A percentile compares a stretch with the other conserved stretches of the same genome.
Conservation (phyloP, 1,140 invertebrate genomes). For the Drosophila subpulchrella region DNA sequence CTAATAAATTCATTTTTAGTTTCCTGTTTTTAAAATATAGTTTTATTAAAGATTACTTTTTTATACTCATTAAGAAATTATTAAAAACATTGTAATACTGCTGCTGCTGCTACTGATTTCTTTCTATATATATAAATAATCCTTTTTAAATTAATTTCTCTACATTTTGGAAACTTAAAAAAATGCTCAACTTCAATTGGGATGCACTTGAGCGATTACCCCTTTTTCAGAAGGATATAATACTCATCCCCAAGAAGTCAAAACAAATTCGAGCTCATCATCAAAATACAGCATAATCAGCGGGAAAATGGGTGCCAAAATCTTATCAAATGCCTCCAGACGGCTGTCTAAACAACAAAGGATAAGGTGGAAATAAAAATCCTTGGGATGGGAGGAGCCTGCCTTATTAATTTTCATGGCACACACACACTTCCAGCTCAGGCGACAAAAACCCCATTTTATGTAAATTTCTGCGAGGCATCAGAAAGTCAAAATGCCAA, state of each 20-base stretch:
- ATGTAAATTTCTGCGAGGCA: constrained; percentile 64
- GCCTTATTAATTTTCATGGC: constrained; percentile 68
- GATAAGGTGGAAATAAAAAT: constrained; percentile 5
- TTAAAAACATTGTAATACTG: too few relatives aligned
- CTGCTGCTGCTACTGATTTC: too few relatives aligned
- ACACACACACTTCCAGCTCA: constrained; percentile 4
- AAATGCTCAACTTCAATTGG: constrained; percentile 4
- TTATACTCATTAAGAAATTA: too few relatives aligned
- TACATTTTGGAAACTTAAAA: neutral
- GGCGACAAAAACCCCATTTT: constrained; percentile 62
- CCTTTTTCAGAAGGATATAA: neutral
- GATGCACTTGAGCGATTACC: constrained; percentile 4
- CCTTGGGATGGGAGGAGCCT: neutral
- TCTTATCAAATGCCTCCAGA: constrained; percentile 53
- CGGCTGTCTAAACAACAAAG: constrained; percentile 20
- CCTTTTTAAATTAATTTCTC: neutral
- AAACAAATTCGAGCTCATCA: constrained; percentile 39
- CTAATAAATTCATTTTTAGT: neutral
- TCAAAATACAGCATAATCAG: constrained; percentile 17
- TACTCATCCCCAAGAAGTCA: constrained; percentile 14
- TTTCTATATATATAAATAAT: neutral
- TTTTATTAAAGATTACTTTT: too few relatives aligned
- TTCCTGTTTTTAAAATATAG: too few relatives aligned
- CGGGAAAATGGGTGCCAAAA: constrained; percentile 16
- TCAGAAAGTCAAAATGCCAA: constrained; percentile 61